phyloP scores from a whole-genome alignment of 2,113 vertebrate species.

The Emydura subglobosa region DNA sequence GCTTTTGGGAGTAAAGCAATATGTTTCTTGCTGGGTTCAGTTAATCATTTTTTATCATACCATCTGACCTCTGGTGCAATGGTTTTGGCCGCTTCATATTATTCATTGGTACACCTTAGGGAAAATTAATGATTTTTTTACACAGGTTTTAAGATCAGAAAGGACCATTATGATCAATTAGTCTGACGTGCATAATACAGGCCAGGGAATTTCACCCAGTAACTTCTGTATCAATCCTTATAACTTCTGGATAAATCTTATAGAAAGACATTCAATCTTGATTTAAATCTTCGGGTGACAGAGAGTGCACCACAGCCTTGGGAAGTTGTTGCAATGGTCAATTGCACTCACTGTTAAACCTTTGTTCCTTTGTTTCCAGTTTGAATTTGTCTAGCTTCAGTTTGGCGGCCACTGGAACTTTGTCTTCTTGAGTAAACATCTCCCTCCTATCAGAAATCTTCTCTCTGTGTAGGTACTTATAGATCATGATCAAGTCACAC shows the following conservation, averaged over 20 bases:
- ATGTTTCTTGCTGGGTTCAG: not conserved
- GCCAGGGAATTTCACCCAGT: not conserved
- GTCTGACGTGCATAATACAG: not conserved
- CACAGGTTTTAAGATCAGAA: not conserved
- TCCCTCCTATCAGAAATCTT: not conserved
- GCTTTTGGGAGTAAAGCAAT: not conserved
- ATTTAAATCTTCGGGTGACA: not conserved
- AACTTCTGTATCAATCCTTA: not conserved
- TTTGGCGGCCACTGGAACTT: not conserved
- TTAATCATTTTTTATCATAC: not conserved
- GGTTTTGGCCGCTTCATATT: not conserved
- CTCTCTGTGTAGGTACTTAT: not conserved
- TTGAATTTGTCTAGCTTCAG: not conserved
- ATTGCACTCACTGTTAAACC: not conserved
- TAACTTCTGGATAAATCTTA: not conserved
- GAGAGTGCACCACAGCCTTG: not conserved
- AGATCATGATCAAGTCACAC: not conserved
- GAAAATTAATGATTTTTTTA: not conserved
- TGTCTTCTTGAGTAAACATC: not conserved
- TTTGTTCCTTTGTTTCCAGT: not conserved
- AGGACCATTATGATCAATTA: not conserved
- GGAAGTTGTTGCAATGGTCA: not conserved
- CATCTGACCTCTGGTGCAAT: not conserved
- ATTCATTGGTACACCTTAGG: not conserved
- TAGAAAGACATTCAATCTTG: not conserved